Base-by-base conservation (phyloP, 1,140 invertebrate species). In the Physella acuta region DNA sequence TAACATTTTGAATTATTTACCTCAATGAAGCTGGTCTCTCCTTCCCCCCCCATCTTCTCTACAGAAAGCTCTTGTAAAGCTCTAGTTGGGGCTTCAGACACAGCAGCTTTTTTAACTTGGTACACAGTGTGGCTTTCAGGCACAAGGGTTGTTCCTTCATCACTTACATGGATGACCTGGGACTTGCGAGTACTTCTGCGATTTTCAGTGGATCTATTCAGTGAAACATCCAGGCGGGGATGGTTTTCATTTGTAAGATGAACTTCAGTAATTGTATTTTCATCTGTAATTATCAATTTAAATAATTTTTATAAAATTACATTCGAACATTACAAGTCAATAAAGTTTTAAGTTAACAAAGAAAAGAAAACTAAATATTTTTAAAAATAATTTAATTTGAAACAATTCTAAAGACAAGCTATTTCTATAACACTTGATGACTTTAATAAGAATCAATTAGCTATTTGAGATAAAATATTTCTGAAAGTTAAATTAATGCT, bases 21-120 rank as follows among this genome's bases (percentile, higher is more conserved):
- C 63, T 66, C 63, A 36, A 66, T 34, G 36, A 66, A 66, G 28
- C 63, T 66, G 4, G 24, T 55, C 24, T 66, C 63, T 36, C 63
- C 63, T 11, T 66, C 63, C 26, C 63, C 63, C 4, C 55, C 63
- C 3, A 53, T 28, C 33, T 66, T 66, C 3, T 53, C 49, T 17
- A 66, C 52, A 2, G 28, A 3, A 31, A 66, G 63, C 26, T 66
- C 63, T 24, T 55, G 49, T 28, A 66, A 51, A 28, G 37, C 37
- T 8, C 63, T 49, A 14, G 51, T 31, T 53, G 63, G 20, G 11
- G 20, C 4, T 24, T 53, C 63, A 53, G 37, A 36, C 8, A 11
- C 3, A 14, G 11, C 44, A 51, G 44, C 20, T 30, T 51, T 66
- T 5, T 17, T 26, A 4, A 66, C 63, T 16, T 66, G 28, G 51